Base-by-base conservation (phyloP, 2,888 invertebrate species). In the Graphium colonna region DNA sequence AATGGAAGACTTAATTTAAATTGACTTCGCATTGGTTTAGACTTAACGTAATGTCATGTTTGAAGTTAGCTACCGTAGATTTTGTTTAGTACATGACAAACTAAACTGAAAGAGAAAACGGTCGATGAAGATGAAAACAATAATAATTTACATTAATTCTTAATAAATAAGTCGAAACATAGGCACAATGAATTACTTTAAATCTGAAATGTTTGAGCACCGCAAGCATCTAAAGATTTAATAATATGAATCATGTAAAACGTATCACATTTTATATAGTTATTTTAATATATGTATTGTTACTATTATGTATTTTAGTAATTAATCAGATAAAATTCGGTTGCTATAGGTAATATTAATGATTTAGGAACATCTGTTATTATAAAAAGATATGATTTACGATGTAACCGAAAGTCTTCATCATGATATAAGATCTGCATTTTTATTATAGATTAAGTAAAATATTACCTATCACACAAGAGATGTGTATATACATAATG, bases 1-100 rank as follows among this genome's bases (percentile, higher is more conserved):
- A 60, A 64, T 74, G 73, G 77, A 79, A 79, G 74, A 77, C 79
- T 79, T 82, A 81, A 51, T 67, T 62, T 63, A 76, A 71, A 75
- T 75, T 83, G 81, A 83, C 82, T 83, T 58, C 55, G 55, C 52
- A 55, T 41, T 51, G 36, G 40, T 55, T 55, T 51, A 52, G 31
- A 36, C 48, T 50, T 52, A 53, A 42, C 4, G 15, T 33, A 51
- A 58, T 62, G 64, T 62, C 62, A 64, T 64, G 61, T 57, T 52
- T 55, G 26, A 49, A 53, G 50, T 59, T 61, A 64, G 61, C 63
- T 64, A 64, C 62, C 61, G 44, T 39, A 26, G 40, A 46, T 47
- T 28, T 51, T 7, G 56, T 56, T 56, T 55, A 62, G 56, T 52
- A 56, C 57, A 59, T 56, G 61, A 60, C 57, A 49, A 47, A 56